These are phyloP conservation scores for Euzophera pinguis DNA, from an alignment of 2,888 invertebrate species.

Conservation along the genomic window DNA sequence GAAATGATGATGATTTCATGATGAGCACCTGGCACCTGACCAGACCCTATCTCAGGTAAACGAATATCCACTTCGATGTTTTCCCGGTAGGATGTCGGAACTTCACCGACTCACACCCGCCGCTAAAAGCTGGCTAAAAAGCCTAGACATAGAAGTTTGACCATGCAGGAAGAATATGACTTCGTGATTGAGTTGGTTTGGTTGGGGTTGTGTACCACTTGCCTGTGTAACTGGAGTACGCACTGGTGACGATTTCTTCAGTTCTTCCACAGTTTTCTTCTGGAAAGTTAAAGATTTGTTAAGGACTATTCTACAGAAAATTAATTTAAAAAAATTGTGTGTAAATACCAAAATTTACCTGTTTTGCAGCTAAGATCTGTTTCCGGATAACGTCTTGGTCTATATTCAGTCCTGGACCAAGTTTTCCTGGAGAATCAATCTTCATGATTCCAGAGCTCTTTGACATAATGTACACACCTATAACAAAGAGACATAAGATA, in stretches of 20 bases:
- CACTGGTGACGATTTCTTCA: slow-evolving; percentile 46
- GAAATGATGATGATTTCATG: no score
- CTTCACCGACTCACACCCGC: no score
- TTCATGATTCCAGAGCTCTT: slow-evolving; percentile 87
- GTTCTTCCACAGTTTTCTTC: slow-evolving; percentile 63
- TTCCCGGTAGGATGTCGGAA: no score
- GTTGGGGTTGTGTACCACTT: no score
- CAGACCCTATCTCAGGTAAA: no score
- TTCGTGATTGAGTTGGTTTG: no score
- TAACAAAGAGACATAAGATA: slow-evolving; percentile 31
- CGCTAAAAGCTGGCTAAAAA: no score
- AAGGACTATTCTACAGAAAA: neutral
- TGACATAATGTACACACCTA: slow-evolving; percentile 88
- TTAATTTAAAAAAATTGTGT: no score
- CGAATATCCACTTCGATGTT: no score
- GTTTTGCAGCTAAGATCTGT: slow-evolving; percentile 74
- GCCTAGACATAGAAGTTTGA: no score
- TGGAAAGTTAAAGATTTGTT: slow-evolving; percentile 25
- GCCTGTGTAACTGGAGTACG: slow-evolving; percentile 51
- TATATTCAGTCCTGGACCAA: slow-evolving; percentile 71
- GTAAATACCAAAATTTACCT: slow-evolving; percentile 37
- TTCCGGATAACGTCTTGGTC: slow-evolving; percentile 74
- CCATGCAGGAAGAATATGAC: no score
- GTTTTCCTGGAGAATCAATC: slow-evolving; percentile 82
- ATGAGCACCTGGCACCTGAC: no score